Conservation (phyloP, 2,888 invertebrate species). For the Eristalis intricaria region DNA sequence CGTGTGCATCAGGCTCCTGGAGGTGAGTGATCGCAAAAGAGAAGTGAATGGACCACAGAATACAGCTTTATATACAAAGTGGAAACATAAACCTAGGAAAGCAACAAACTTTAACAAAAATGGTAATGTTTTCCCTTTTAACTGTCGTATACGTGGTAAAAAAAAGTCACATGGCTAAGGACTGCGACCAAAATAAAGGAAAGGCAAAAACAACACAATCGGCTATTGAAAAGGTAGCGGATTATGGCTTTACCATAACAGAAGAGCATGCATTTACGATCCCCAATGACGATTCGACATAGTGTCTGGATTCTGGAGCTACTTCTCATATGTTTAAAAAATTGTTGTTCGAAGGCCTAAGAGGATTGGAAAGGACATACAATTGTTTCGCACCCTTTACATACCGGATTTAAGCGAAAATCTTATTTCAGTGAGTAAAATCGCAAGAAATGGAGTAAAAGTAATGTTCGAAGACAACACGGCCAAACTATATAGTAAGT, state of each 20-base stretch:
- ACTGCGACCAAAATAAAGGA: conserved; percentile 37
- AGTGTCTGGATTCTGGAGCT: too few relatives aligned
- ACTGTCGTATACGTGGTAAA: conserved; percentile 19
- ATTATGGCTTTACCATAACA: conserved; percentile 15
- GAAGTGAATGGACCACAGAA: background rate
- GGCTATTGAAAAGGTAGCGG: background rate
- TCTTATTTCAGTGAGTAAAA: too few relatives aligned
- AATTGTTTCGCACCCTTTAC: too few relatives aligned
- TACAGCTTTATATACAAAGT: background rate
- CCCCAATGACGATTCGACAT: background rate
- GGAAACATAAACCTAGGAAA: background rate
- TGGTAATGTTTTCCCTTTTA: conserved; percentile 14
- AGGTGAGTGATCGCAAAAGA: background rate
- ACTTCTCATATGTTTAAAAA: too few relatives aligned
- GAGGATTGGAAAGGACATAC: too few relatives aligned
- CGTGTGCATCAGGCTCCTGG: background rate
- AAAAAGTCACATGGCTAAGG: conserved; percentile 37
- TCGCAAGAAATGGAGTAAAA: too few relatives aligned
- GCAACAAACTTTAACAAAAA: background rate
- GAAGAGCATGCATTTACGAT: conserved; percentile 18
- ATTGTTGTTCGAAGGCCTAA: background rate
- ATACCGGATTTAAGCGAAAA: too few relatives aligned
- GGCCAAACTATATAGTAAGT: too few relatives aligned
- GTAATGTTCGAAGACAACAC: too few relatives aligned
- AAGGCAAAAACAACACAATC: conserved; percentile 24